Percentiles rank a stretch among this genome's conserved stretches.
Evolutionary conservation across 2,797 vertebrate species (phyloP).

Genomic region (Diceros bicornis): DNA sequence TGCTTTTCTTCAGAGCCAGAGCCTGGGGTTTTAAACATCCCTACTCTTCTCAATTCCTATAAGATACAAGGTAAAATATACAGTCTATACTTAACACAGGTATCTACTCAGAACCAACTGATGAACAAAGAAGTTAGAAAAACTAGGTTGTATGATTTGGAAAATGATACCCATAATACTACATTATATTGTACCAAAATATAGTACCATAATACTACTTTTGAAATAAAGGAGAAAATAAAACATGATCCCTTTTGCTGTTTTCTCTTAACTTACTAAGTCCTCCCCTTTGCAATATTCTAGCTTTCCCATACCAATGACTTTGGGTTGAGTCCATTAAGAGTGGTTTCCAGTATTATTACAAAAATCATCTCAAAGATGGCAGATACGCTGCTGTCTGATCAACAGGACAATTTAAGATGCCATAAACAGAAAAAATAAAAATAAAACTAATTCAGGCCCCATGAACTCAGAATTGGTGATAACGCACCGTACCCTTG

Average conservation of each 20-base stretch:
- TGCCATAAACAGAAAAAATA: background rate
- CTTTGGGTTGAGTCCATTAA: background rate
- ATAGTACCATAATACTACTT: background rate
- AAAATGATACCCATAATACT: background rate
- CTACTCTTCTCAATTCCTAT: background rate
- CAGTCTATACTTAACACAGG: background rate
- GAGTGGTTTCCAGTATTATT: background rate
- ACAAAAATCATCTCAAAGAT: constrained; percentile 35
- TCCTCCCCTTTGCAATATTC: background rate
- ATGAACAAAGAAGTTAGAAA: background rate
- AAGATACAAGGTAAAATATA: background rate
- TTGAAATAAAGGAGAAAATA: background rate
- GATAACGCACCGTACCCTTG: background rate
- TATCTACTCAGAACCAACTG: background rate
- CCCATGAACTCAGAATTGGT: background rate
- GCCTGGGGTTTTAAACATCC: background rate
- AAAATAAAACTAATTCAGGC: background rate
- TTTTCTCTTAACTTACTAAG: background rate
- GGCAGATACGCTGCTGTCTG: background rate
- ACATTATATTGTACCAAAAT: too few relatives aligned
- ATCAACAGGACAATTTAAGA: constrained; percentile 18
- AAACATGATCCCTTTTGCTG: background rate
- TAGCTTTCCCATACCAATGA: background rate
- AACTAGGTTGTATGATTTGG: background rate
- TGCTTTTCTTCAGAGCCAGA: background rate